Conservation (phyloP, 1,140 invertebrate genomes). For the Drosophila nigrodunni region DNA sequence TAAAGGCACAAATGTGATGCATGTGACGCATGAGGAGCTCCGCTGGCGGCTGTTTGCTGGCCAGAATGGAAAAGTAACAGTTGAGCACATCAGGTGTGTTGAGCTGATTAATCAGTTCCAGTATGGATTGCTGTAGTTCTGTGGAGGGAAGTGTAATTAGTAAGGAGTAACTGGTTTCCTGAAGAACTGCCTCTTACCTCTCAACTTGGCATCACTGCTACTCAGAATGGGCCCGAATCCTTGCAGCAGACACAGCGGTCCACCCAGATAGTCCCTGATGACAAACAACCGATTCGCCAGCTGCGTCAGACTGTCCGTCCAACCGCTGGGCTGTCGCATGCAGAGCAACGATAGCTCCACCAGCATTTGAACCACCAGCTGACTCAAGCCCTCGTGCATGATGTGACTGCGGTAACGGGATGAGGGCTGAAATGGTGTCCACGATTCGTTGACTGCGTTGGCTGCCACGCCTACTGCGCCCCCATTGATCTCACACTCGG, state of each 20-base stretch:
- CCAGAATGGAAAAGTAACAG: constrained; percentile 69
- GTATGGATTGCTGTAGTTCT: constrained; percentile 79
- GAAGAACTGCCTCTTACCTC: constrained; percentile 39
- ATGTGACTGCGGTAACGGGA: constrained; percentile 76
- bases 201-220: constrained; percentile 68
- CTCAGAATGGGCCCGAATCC: constrained; percentile 73
- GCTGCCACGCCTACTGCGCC: constrained; percentile 4
- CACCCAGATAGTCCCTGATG: constrained; percentile 77
- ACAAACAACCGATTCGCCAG: constrained; percentile 75
- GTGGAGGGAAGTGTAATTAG: neutral
- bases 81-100: constrained; percentile 77
- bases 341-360: constrained; percentile 74
- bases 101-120: constrained; percentile 74
- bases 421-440: constrained; percentile 75
- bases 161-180: neutral
- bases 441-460: constrained; percentile 56
- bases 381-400: constrained; percentile 77
- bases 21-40: constrained; percentile 76
- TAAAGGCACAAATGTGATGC: constrained; percentile 65
- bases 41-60: constrained; percentile 74
- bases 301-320: constrained; percentile 77
- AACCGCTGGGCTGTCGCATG: constrained; percentile 70
- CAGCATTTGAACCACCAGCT: constrained; percentile 78
- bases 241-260: constrained; percentile 71
- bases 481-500: constrained; percentile 63